These are phyloP conservation scores for Epinephelus lanceolatus DNA, from an alignment of 2,113 vertebrate species.

Conservation along the genomic window DNA sequence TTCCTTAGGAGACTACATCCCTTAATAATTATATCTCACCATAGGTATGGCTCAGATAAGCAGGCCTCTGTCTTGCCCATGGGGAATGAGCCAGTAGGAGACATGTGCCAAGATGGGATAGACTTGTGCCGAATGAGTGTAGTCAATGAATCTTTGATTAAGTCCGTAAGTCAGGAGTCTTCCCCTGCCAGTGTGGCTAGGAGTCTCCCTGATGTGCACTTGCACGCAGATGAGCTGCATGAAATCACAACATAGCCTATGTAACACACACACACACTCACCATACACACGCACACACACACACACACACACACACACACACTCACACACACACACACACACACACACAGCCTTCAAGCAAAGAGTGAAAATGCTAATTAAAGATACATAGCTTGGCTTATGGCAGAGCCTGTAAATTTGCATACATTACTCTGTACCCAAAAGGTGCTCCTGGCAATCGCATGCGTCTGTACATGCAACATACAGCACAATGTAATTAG, in stretches of 20 bases:
- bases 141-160: constrained; percentile 64
- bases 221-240: constrained; percentile 33
- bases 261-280: constrained; percentile 7
- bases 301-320: constrained; percentile 13
- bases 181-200: not conserved
- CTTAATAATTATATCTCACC: not conserved
- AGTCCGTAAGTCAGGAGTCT: constrained; percentile 9
- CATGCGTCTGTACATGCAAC: constrained; percentile 52
- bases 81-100: not conserved
- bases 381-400: constrained; percentile 57
- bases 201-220: constrained; percentile 39
- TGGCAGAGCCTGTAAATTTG: constrained; percentile 29
- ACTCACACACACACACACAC: not conserved
- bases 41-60: not conserved
- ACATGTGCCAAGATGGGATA: constrained; percentile 26
- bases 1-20: not conserved
- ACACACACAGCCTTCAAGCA: constrained; percentile 27
- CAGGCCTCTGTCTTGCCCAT: not conserved
- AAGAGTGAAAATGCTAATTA: constrained; percentile 40
- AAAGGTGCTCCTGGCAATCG: constrained; percentile 25
- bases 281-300: not conserved
- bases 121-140: constrained; percentile 24
- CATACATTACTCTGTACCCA: constrained; percentile 54
- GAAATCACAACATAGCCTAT: constrained; percentile 28
- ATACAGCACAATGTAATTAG: constrained; percentile 17